Conservation (phyloP, 1,140 invertebrate genomes). For the Musca vetustissima region DNA sequence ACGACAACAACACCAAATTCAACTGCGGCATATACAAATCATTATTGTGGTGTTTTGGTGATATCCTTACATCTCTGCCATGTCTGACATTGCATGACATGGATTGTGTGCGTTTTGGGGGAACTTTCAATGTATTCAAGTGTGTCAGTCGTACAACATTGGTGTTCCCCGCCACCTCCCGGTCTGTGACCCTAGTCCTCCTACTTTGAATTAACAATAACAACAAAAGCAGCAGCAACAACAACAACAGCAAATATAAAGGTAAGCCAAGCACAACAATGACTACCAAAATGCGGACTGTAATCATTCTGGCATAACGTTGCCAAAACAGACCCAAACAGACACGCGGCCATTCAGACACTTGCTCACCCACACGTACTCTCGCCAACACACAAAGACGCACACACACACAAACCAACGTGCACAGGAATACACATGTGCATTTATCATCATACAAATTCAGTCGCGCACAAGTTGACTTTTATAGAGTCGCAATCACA, state of each 20-base stretch:
- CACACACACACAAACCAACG: conserved; percentile 24
- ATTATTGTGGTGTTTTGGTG: background rate
- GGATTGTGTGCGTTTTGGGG: conserved; percentile 17
- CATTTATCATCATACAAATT: conserved; percentile 26
- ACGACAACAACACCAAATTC: background rate
- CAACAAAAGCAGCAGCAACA: too few species aligned
- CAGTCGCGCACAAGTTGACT: conserved; percentile 47
- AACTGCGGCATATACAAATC: conserved; percentile 2
- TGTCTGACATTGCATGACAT: conserved; percentile 23
- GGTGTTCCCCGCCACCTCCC: too few species aligned
- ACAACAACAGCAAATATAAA: conserved; percentile 20
- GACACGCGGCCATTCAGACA: conserved; percentile 7
- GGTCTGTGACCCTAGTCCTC: too few species aligned
- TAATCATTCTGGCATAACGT: background rate
- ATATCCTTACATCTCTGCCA: too few species aligned
- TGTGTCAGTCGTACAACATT: conserved; percentile 31
- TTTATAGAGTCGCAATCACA: conserved; percentile 57
- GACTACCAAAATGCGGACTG: background rate
- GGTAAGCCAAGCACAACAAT: background rate
- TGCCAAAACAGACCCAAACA: background rate
- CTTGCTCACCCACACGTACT: conserved; percentile 25
- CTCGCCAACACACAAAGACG: too few species aligned
- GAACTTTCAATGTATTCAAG: conserved; percentile 23
- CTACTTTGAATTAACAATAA: background rate
- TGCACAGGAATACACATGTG: conserved; percentile 16